Conservation (phyloP, 2,888 invertebrate species). For the Folsomia candida region DNA sequence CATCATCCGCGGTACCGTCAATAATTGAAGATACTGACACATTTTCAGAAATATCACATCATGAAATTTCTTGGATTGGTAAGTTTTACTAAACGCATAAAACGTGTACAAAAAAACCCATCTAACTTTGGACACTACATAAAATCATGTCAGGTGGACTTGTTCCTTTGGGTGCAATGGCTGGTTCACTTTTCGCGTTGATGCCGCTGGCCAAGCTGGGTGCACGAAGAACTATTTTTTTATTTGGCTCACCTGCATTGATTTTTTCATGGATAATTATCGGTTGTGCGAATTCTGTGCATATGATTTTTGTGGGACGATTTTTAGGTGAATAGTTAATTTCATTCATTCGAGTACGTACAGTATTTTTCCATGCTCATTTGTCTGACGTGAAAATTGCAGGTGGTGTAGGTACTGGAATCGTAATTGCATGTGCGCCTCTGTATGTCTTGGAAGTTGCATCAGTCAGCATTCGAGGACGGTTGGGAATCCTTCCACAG, state of each 20-base stretch:
- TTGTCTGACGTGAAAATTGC: too few species aligned
- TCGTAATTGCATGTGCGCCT: slow-evolving; percentile 40
- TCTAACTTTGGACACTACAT: too few species aligned
- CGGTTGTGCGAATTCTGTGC: slow-evolving; percentile 26
- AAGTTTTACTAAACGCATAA: background rate
- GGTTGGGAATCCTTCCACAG: slow-evolving; percentile 44
- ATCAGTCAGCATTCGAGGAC: slow-evolving; percentile 28
- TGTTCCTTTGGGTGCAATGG: slow-evolving; percentile 42
- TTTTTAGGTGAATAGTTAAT: slow-evolving; percentile 35
- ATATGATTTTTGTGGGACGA: slow-evolving; percentile 36
- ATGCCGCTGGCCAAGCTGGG: slow-evolving; percentile 34
- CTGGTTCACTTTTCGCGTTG: slow-evolving; percentile 35
- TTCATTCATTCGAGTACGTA: background rate
- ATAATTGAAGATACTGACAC: slow-evolving; percentile 33
- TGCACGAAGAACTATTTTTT: slow-evolving; percentile 31
- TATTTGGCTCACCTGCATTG: slow-evolving; percentile 35
- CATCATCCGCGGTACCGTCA: slow-evolving; percentile 43
- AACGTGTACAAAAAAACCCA: background rate
- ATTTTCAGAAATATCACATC: slow-evolving; percentile 28
- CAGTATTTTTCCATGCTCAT: background rate
- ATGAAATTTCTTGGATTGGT: slow-evolving; percentile 49
- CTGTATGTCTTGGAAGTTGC: slow-evolving; percentile 43
- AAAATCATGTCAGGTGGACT: slow-evolving; percentile 41
- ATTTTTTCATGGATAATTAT: slow-evolving; percentile 36
- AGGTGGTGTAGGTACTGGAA: slow-evolving; percentile 42